These are phyloP conservation scores for Nasonia longicornis DNA, from an alignment of 1,140 invertebrate genomes.

Conservation along the genomic window DNA sequence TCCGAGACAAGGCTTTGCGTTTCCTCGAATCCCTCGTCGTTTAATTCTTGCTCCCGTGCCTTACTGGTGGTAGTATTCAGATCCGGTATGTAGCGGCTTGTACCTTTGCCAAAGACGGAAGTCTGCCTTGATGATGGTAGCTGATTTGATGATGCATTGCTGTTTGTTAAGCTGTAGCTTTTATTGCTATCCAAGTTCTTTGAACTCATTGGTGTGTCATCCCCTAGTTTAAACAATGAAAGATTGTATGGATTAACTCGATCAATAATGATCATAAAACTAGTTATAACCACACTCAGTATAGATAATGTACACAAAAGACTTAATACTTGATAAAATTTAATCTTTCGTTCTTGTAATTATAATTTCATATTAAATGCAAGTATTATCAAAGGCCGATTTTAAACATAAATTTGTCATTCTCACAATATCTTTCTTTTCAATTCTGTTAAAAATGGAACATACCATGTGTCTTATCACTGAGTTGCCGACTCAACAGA, in stretches of 20 bases:
- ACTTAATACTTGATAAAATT: no score
- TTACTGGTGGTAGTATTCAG: conserved; percentile 61
- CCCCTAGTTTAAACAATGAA: not conserved
- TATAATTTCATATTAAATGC: not conserved
- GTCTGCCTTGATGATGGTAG: not conserved
- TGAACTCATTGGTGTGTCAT: not conserved
- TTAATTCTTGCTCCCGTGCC: conserved; percentile 76
- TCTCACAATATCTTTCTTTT: no score
- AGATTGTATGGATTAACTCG: no score
- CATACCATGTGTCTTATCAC: not conserved
- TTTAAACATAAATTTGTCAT: no score
- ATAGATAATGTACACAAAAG: no score
- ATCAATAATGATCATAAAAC: no score
- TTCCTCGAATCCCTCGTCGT: conserved; percentile 92
- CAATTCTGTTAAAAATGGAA: not conserved
- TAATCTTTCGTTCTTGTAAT: no score
- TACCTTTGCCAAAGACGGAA: conserved; percentile 3
- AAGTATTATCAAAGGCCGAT: no score
- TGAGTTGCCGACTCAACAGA: not conserved
- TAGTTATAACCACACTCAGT: no score
- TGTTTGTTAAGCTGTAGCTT: not conserved
- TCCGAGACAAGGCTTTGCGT: conserved; percentile 88
- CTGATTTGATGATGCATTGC: not conserved
- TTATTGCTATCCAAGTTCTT: not conserved
- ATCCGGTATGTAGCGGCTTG: conserved; percentile 63